phyloP scores from a whole-genome alignment of 2,888 invertebrate genomes.

The Scaptodrosophila latifasciaeformis region DNA sequence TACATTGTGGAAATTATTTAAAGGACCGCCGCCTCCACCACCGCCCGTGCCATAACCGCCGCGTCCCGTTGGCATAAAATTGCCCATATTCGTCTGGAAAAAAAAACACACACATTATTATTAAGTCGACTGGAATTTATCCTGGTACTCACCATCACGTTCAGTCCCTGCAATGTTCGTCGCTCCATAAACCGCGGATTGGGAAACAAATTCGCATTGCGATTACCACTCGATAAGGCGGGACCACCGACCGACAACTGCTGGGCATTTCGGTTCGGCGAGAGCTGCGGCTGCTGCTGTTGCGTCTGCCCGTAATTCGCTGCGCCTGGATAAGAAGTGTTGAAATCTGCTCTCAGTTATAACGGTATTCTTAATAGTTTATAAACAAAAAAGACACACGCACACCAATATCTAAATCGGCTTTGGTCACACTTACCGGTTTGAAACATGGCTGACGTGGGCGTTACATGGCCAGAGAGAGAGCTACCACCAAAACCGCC shows the following conservation, averaged over 20 bases:
- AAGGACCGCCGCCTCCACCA: conserved; percentile 78
- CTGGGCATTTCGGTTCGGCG: conserved; percentile 78
- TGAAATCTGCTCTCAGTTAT: conserved; percentile 36
- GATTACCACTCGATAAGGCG: conserved; percentile 77
- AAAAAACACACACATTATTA: conserved; percentile 5
- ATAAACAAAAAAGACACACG: too few relatives aligned
- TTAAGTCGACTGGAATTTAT: too few relatives aligned
- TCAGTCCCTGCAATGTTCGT: conserved; percentile 78
- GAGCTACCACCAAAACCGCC: conserved; percentile 81
- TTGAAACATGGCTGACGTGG: conserved; percentile 81
- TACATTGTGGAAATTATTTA: conserved; percentile 87
- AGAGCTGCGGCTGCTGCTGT: conserved; percentile 77
- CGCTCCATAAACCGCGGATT: conserved; percentile 88
- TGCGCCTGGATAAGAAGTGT: conserved; percentile 67
- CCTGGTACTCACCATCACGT: conserved; percentile 72
- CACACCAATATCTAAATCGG: too few relatives aligned
- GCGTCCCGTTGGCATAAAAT: conserved; percentile 78
- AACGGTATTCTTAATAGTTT: neutral
- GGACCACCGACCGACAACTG: conserved; percentile 77
- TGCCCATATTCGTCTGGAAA: conserved; percentile 79
- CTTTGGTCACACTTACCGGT: conserved; percentile 64
- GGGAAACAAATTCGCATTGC: conserved; percentile 82
- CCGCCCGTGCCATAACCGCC: conserved; percentile 79
- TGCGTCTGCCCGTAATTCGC: conserved; percentile 76
- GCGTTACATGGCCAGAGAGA: conserved; percentile 85